Conservation (phyloP, 2,113 vertebrate genomes). For the Macquaria ambigua region DNA sequence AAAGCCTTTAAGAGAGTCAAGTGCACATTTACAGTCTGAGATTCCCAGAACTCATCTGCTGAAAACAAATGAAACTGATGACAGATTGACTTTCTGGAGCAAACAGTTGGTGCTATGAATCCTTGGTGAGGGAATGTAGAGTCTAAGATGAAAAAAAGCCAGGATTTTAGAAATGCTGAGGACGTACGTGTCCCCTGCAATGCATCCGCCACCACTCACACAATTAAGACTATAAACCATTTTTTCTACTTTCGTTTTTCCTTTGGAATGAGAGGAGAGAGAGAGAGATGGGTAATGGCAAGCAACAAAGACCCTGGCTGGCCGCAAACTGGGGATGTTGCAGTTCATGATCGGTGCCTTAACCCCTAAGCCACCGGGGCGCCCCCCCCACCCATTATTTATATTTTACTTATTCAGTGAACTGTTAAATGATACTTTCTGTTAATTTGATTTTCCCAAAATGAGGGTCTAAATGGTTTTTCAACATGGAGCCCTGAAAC, state of each 20-base stretch:
- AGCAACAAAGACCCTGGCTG: not conserved
- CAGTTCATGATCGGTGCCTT: not conserved
- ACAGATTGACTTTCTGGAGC: constrained; percentile 42
- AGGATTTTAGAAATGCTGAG: constrained; percentile 20
- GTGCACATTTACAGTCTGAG: constrained; percentile 37
- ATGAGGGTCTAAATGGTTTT: not conserved
- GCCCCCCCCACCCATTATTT: not conserved
- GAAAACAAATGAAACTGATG: constrained; percentile 48
- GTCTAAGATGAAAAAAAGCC: constrained; percentile 34
- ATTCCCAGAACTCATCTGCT: constrained; percentile 40
- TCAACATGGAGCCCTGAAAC: not conserved
- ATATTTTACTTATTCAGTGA: not conserved
- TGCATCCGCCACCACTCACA: constrained; percentile 3
- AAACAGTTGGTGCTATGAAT: constrained; percentile 14
- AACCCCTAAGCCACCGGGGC: not conserved
- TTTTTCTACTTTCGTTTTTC: not conserved
- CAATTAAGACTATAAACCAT: constrained; percentile 41
- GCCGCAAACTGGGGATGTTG: not conserved
- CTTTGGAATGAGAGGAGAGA: not conserved
- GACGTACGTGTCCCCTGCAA: not conserved
- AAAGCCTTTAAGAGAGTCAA: constrained; percentile 39
- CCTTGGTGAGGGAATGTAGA: not conserved
- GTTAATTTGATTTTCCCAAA: not conserved
- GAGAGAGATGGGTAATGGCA: not conserved
- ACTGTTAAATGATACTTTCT: not conserved